phyloP scores from a whole-genome alignment of 1,140 invertebrate species.

The Octopus sinensis region DNA sequence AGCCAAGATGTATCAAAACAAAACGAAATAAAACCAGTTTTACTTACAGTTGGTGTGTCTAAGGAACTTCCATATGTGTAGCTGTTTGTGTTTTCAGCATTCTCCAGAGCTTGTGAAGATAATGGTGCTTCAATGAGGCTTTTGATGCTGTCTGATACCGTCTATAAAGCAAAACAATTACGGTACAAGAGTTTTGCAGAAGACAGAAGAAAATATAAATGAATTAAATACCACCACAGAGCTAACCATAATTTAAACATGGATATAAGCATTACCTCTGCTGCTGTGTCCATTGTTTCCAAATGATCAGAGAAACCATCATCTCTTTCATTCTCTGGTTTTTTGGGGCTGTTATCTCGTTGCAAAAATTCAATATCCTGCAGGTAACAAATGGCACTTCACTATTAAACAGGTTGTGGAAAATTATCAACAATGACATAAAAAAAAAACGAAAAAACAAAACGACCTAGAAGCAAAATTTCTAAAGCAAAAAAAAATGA shows the following conservation, averaged over 20 bases:
- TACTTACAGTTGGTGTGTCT: background rate
- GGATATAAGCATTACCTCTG: background rate
- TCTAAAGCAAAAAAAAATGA: background rate
- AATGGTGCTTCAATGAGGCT: background rate
- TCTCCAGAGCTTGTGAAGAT: background rate
- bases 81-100: background rate
- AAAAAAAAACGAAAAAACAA: background rate
- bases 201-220: too few relatives aligned
- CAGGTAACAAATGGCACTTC: background rate
- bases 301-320: constrained; percentile 10
- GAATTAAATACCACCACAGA: too few relatives aligned
- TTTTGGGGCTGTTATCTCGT: background rate
- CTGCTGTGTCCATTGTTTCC: background rate
- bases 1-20: too few relatives aligned
- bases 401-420: background rate
- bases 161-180: too few relatives aligned
- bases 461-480: background rate
- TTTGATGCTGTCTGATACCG: background rate
- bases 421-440: background rate
- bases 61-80: background rate
- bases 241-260: too few relatives aligned
- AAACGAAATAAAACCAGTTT: background rate
- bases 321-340: background rate
- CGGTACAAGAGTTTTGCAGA: too few relatives aligned
- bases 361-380: constrained; percentile 8